Evolutionary conservation across 2,888 invertebrate genomes (phyloP), one percentile per base, ranked within the genome.

Genomic region (Tanypteryx hageni): DNA sequence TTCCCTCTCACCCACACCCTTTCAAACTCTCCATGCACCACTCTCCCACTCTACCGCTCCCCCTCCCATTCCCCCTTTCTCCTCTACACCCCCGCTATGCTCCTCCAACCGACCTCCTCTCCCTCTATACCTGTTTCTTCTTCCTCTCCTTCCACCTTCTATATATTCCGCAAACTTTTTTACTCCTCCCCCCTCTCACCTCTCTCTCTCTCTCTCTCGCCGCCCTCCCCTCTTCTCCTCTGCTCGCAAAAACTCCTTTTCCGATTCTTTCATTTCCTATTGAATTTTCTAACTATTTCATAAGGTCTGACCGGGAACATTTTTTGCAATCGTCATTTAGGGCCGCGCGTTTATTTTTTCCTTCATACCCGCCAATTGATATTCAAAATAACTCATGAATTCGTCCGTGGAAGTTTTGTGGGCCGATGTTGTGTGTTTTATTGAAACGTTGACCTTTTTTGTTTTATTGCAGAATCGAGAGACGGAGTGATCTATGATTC

Each of bases 241-340:
- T 44, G 44, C 44, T 44, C 44, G 44, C n/a, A 44, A 44, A 44
- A 68, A 18, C 76, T 27, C 27, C 76, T 76, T 76, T 76, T 76
- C 76, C 76, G 76, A 76, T 76, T 76, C 76, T 76, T 76, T 76
- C 76, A 76, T 76, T 76, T 76, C 76, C 76, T 76, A 76, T 76
- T 76, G 76, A 76, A 76, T 76, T 76, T 76, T 22, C 76, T 76
- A 76, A 76, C 76, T 76, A 76, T 76, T 76, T 76, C 76, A 76
- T 76, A 76, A 76, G 76, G 76, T 13, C 76, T 76, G 76, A 27
- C 27, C 22, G 76, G 22, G 22, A 22, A 27, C 76, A 13, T 76
- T 76, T 76, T 76, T 76, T 22, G 76, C 76, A 76, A 76, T 76
- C 76, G 22, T 76, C 76, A 76, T 76, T 76, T 76, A 76, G 22